Base-by-base conservation (phyloP, 1,140 invertebrate genomes). In the Drosophila pseudoobscura region DNA sequence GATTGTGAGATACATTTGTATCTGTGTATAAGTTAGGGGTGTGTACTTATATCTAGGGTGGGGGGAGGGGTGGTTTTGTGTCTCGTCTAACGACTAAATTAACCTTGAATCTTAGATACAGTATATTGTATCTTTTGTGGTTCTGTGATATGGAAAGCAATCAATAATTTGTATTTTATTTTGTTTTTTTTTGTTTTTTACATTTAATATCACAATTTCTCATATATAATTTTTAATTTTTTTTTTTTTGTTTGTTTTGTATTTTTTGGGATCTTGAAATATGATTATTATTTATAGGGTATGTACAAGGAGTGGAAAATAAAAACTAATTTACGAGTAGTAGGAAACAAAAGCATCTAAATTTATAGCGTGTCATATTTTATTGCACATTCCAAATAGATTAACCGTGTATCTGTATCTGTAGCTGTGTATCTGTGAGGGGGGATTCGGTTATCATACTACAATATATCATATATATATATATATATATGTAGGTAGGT, bases 171-270 rank as follows among this genome's bases (percentile, higher is more conserved):
- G 35, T 75, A 61, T 75, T 61, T 69, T 17, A 17, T 17, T 17
- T 17, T 15, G 15, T 15, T 22, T 46, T 52, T 64, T 31, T 61
- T 72, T n/a, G n/a, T 39, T 61, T 39, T 39, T 62, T 61, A 87
- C 75, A 88, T 78, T 82, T 87, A 87, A 78, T 87, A 87, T 87
- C 82, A 87, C 82, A 87, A 87, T 89, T 89, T 84, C 74, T 85
- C 71, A 59, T 74, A 70, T 69, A 69, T 69, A 69, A 74, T 64
- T 56, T 62, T 46, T 66, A 15, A 31, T 64, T 35, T 75, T 56
- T 31, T 61, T 65, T 58, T 44, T 13, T 45, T 62, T n/a, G n/a
- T n/a, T 39, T 17, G 39, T 22, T 44, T 58, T 65, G 47, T 15
- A 39, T 39, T 65, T 71, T 63, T 69, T 55, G 56, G 56, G 51